Conservation (phyloP, 1,140 invertebrate species). For the Leptonema lineaticorne region DNA sequence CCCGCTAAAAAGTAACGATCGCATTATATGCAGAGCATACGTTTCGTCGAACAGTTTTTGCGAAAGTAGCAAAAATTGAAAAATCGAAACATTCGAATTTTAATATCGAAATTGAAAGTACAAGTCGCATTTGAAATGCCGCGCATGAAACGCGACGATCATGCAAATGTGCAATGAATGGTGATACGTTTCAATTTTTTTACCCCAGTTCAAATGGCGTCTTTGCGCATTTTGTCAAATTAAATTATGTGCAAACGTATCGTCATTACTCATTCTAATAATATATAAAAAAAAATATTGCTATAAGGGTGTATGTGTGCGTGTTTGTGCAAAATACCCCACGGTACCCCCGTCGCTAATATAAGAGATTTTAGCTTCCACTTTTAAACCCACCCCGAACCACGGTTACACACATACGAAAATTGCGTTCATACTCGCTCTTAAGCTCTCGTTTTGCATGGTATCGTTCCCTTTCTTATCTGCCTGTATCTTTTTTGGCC, state of each 20-base stretch:
- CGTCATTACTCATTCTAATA: conserved; percentile 38
- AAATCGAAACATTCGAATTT: no score
- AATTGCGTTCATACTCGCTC: not conserved
- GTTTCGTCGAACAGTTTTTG: no score
- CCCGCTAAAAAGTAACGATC: no score
- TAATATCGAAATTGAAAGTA: no score
- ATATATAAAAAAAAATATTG: no score
- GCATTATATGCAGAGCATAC: no score
- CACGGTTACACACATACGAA: not conserved
- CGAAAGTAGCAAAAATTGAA: no score
- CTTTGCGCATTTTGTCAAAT: conserved; percentile 21
- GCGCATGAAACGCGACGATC: not conserved
- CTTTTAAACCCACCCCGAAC: conserved; percentile 9
- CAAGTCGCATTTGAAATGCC: not conserved
- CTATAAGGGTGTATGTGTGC: not conserved
- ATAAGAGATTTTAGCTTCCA: not conserved
- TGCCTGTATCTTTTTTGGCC: conserved; percentile 18
- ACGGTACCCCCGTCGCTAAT: not conserved
- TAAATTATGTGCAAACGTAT: conserved; percentile 39
- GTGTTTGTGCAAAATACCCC: not conserved
- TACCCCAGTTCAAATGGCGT: conserved; percentile 20
- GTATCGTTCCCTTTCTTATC: conserved; percentile 16
- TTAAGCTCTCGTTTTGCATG: conserved; percentile 4
- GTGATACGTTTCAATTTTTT: conserved; percentile 23
- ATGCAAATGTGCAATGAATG: conserved; percentile 15